Evolutionary conservation across 2,797 vertebrate genomes (phyloP).

Genomic region (Xiphophorus birchmanni): DNA sequence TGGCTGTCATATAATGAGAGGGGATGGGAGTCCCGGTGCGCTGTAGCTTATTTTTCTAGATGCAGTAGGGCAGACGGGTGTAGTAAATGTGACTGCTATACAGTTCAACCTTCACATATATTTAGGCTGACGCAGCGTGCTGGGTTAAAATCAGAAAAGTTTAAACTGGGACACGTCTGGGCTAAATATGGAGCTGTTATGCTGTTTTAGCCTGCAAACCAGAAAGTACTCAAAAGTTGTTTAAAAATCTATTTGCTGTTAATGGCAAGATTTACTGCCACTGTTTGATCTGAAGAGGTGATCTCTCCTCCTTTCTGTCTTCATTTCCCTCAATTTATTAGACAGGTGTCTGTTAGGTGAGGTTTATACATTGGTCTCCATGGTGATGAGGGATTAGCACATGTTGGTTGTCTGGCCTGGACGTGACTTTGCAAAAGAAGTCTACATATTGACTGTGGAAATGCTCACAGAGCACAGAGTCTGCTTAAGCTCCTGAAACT

Average conservation of each 20-base stretch:
- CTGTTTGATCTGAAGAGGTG: conserved; percentile 4
- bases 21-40: conserved; percentile 27
- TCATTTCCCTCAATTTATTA: conserved; percentile 25
- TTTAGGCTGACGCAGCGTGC: conserved; percentile 25
- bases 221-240: neutral
- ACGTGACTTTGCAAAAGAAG: conserved; percentile 38
- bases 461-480: conserved; percentile 23
- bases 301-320: conserved; percentile 15
- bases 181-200: conserved; percentile 8
- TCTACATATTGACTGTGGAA: conserved; percentile 29
- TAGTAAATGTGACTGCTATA: conserved; percentile 18
- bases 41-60: conserved; percentile 34
- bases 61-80: conserved; percentile 16
- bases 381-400: conserved; percentile 59
- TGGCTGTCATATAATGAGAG: conserved; percentile 18
- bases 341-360: conserved; percentile 55
- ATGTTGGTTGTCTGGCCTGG: conserved; percentile 62
- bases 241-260: neutral
- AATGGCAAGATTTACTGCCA: neutral
- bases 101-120: conserved; percentile 37
- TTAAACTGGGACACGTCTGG: neutral
- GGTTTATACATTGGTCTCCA: conserved; percentile 65
- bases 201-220: neutral
- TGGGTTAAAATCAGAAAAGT: conserved; percentile 24
- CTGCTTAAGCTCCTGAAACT: neutral